Evolutionary conservation across 2,113 vertebrate species (phyloP).

Genomic region (Xerus inauris): DNA sequence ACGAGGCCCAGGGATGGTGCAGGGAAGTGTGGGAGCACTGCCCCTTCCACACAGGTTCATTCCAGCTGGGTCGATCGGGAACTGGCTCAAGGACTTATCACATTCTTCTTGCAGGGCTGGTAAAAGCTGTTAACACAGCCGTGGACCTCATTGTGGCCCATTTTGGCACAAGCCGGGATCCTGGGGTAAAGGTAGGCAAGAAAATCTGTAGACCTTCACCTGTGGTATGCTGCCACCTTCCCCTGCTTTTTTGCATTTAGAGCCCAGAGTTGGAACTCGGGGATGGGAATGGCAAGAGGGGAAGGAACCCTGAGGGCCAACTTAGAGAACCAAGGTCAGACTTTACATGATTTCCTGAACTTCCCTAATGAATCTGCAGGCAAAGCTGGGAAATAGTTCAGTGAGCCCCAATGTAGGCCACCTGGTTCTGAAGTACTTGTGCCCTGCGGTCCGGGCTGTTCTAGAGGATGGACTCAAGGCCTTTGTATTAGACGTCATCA

Average conservation of each 20-base stretch:
- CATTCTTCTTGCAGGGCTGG: slow-evolving; percentile 87
- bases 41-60: not conserved
- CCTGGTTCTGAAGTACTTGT: slow-evolving; percentile 97
- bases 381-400: slow-evolving; percentile 97
- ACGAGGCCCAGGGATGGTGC: not conserved
- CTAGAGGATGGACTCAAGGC: slow-evolving; percentile 95
- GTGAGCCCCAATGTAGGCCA: slow-evolving; percentile 98
- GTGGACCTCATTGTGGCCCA: slow-evolving; percentile 98
- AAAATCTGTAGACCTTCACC: not conserved
- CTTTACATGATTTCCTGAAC: not conserved
- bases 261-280: not conserved
- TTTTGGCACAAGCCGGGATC: slow-evolving; percentile 96
- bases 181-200: slow-evolving; percentile 93
- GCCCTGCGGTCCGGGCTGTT: slow-evolving; percentile 93
- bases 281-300: not conserved
- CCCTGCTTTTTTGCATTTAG: not conserved
- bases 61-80: no score
- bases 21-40: not conserved
- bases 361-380: slow-evolving; percentile 84
- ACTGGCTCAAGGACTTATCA: not conserved
- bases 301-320: not conserved
- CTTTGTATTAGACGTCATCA: slow-evolving; percentile 95
- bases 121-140: slow-evolving; percentile 96
- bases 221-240: not conserved
- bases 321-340: not conserved